These are phyloP conservation scores for Thaumatotibia leucotreta DNA, from an alignment of 1,140 invertebrate genomes.

Conservation along the genomic window DNA sequence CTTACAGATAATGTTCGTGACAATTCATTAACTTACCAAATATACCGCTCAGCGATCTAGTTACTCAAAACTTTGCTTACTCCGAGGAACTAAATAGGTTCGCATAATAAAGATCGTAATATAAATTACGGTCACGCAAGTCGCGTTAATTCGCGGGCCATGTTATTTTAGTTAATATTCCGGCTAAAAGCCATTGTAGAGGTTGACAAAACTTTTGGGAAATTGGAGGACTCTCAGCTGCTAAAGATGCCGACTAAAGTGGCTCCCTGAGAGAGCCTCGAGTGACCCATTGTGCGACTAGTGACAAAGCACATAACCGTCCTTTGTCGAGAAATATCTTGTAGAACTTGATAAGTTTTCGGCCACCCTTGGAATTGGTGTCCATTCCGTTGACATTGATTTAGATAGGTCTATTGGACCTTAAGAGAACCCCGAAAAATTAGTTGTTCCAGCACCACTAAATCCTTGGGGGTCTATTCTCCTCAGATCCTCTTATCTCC, in stretches of 20 bases:
- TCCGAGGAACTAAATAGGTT: neutral
- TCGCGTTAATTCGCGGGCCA: neutral
- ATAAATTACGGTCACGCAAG: neutral
- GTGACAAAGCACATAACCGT: conserved; percentile 8
- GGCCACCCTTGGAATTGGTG: neutral
- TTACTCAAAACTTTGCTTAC: neutral
- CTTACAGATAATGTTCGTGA: neutral
- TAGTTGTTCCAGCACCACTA: no score
- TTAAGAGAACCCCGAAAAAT: no score
- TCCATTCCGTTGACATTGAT: neutral
- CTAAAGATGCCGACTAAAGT: conserved; percentile 10
- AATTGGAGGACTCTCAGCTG: neutral
- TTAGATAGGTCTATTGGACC: neutral
- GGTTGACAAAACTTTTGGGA: conserved; percentile 8
- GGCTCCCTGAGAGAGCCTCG: neutral
- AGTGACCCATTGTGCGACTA: conserved; percentile 1
- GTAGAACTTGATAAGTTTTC: conserved; percentile 2
- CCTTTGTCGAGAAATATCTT: neutral
- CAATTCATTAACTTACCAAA: conserved; percentile 3
- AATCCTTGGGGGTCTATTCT: no score
- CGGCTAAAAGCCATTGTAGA: conserved; percentile 5
- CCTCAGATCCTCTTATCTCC: no score
- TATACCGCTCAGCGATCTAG: neutral
- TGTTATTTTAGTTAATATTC: conserved; percentile 10
- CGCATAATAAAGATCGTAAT: conserved; percentile 1